These are phyloP conservation scores for Mayetiola destructor DNA, from an alignment of 2,888 invertebrate species.

Conservation along the genomic window DNA sequence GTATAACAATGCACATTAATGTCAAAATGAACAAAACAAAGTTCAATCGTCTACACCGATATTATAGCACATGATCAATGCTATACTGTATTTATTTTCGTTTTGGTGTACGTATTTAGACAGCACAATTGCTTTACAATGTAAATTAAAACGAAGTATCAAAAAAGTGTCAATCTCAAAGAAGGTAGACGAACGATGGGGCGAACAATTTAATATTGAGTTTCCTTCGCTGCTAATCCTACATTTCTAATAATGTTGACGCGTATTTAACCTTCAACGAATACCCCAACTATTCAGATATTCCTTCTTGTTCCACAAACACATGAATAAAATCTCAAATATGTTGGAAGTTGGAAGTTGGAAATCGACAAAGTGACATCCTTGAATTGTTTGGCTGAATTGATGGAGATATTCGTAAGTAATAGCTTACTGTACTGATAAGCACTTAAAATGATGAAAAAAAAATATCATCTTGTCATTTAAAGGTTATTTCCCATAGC, in stretches of 20 bases:
- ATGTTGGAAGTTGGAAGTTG: too few species aligned
- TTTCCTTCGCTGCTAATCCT: constrained; percentile 5
- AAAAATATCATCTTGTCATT: too few species aligned
- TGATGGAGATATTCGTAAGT: too few species aligned
- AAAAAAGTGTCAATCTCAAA: not conserved
- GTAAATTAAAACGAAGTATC: not conserved
- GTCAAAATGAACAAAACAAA: too few species aligned
- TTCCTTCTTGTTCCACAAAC: too few species aligned
- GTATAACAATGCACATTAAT: constrained; percentile 11
- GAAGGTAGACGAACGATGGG: not conserved
- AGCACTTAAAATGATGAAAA: too few species aligned
- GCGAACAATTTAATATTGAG: not conserved
- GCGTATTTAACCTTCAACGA: constrained; percentile 6
- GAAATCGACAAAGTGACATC: too few species aligned
- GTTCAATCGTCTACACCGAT: not conserved
- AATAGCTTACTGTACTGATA: too few species aligned
- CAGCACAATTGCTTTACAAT: not conserved
- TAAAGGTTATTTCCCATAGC: too few species aligned
- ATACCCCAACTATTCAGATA: constrained; percentile 9
- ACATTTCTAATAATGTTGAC: constrained; percentile 1
- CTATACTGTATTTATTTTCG: not conserved
- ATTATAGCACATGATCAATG: not conserved
- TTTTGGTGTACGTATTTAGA: not conserved
- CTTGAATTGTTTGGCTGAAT: too few species aligned
- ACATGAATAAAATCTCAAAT: too few species aligned